Evolutionary conservation across 2,797 vertebrate species (phyloP).

Genomic region (Ctenopoma multispine): DNA sequence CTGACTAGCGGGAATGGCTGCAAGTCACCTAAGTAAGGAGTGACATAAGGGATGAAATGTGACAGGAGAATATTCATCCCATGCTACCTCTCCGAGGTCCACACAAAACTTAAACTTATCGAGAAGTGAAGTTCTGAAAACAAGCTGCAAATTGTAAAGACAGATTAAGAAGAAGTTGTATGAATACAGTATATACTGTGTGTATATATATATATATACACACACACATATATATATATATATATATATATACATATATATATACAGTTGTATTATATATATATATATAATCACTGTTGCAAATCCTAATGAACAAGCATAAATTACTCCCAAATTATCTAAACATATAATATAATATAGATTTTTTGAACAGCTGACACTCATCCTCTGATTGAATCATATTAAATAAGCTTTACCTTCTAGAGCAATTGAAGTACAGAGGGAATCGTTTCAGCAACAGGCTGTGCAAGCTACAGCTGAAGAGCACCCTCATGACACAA

Average conservation of each 20-base stretch:
- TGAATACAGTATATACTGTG: too few species aligned
- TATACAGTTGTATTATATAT: too few species aligned
- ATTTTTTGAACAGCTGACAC: neutral
- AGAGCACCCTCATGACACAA: slow-evolving; percentile 23
- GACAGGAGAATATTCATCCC: slow-evolving; percentile 57
- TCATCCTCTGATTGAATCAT: slow-evolving; percentile 18
- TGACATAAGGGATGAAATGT: slow-evolving; percentile 54
- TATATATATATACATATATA: too few species aligned
- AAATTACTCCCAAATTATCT: slow-evolving; percentile 13
- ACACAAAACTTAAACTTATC: slow-evolving; percentile 24
- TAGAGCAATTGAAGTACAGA: slow-evolving; percentile 11
- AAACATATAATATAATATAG: slow-evolving; percentile 19
- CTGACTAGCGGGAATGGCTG: slow-evolving; percentile 64
- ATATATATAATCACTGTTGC: too few species aligned
- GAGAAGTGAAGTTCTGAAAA: slow-evolving; percentile 19
- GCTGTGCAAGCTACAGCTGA: slow-evolving; percentile 35
- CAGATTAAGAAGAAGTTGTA: slow-evolving; percentile 4
- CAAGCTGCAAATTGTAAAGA: neutral
- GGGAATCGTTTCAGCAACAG: slow-evolving; percentile 30
- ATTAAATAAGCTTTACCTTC: slow-evolving; percentile 30
- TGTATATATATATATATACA: neutral
- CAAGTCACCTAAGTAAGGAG: slow-evolving; percentile 67
- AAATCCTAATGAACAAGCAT: too few species aligned
- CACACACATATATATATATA: too few species aligned
- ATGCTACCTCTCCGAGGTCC: slow-evolving; percentile 43